Evolutionary conservation across 2,113 vertebrate genomes (phyloP).

Genomic region (Larimichthys crocea): DNA sequence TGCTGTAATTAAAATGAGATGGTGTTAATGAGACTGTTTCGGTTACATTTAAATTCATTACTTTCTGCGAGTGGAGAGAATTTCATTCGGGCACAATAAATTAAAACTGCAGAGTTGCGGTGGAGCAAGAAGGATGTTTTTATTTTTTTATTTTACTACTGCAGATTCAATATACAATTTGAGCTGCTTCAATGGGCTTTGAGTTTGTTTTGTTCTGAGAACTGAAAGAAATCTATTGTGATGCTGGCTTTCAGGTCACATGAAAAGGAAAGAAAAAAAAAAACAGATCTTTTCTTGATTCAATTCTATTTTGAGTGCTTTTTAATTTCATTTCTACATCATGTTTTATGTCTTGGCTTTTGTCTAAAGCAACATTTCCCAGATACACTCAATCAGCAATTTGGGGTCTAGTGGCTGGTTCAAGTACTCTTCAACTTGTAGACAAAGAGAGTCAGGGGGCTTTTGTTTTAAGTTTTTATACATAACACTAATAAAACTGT

Average conservation of each 20-base stretch:
- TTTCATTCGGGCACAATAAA: not conserved
- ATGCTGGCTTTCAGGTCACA: not conserved
- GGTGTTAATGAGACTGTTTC: slow-evolving; percentile 29
- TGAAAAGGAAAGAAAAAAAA: not conserved
- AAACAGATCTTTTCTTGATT: not conserved
- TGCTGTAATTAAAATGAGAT: slow-evolving; percentile 41
- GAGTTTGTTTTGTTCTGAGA: not conserved
- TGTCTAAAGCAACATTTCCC: no score
- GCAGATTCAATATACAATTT: not conserved
- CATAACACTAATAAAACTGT: not conserved
- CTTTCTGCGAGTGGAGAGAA: not conserved
- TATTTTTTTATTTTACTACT: not conserved
- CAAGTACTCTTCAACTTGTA: not conserved
- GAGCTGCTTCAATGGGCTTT: not conserved
- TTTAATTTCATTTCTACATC: not conserved
- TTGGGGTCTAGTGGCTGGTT: not conserved
- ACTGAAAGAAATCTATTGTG: not conserved
- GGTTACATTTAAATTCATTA: slow-evolving; percentile 4
- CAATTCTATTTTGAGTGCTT: not conserved
- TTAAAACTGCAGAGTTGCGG: not conserved
- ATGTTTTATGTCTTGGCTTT: not conserved
- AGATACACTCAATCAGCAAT: not conserved
- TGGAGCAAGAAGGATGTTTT: not conserved
- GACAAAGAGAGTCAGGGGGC: not conserved
- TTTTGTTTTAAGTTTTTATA: no score